These are phyloP conservation scores for Artibeus jamaicensis DNA, from an alignment of 2,797 vertebrate genomes.

Conservation along the genomic window DNA sequence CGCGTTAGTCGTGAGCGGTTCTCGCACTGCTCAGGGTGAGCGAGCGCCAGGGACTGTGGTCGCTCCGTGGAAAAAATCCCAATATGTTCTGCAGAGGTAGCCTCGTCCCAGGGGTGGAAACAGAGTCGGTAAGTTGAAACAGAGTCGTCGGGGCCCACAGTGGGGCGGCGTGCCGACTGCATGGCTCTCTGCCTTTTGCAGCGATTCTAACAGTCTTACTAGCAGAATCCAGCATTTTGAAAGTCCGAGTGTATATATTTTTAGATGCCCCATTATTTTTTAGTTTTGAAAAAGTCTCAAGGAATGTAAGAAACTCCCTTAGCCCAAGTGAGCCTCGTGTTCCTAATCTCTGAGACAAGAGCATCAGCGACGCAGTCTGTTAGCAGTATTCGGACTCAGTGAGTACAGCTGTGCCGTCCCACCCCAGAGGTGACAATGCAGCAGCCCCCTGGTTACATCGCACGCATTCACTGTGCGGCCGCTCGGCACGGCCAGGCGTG, in stretches of 20 bases:
- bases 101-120: background rate
- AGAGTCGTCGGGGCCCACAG: background rate
- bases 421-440: background rate
- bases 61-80: background rate
- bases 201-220: background rate
- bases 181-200: background rate
- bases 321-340: background rate
- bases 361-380: background rate
- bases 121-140: background rate
- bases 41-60: background rate
- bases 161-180: background rate
- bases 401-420: background rate
- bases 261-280: background rate
- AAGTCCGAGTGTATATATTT: background rate
- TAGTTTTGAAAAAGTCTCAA: background rate
- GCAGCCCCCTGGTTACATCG: background rate
- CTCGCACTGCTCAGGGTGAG: background rate
- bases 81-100: background rate
- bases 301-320: background rate
- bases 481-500: background rate
- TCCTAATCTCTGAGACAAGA: slow-evolving; percentile 1
- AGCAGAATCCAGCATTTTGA: slow-evolving; percentile 24
- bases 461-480: background rate
- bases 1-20: background rate
- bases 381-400: background rate